Evolutionary conservation across 1,140 invertebrate species (phyloP), one percentile per base, ranked within the genome.

Genomic region (Neotoxoptera formosana): DNA sequence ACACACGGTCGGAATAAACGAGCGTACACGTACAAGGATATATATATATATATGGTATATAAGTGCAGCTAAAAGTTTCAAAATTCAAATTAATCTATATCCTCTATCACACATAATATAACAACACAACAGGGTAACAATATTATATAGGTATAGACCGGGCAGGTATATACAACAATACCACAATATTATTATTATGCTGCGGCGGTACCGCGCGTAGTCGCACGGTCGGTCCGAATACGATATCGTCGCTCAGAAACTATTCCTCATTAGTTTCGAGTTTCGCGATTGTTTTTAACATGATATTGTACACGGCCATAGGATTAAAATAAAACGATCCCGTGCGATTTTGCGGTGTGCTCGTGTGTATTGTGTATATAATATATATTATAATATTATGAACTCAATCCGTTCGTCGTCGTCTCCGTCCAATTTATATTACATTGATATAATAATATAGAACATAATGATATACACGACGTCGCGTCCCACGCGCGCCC

Each of bases 181-280:
- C 30, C 60, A 41, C 81, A 36, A 41, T 41, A 41, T 41, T 41
- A 41, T 41, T 41, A 41, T 41, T 41, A 41, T 41, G 21, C 81
- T 45, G 34, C 41, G 30, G 83, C 0, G 8, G 23, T 25, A 17
- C 30, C 14, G n/a, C n/a, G n/a, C n/a, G n/a, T n/a, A n/a, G n/a
- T n/a, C 30, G 7, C 23, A 41, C 21, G 23, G 45, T 84, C 36
- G 11, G 34, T 87, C 60, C 60, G 60, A 76, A 51, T 88, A 48
- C 17, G 47, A 88, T n/a, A 88, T 34, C n/a, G 51, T 88, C 47
- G 17, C 45, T n/a, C 30, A 34, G 14, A 76, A 34, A 51, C n/a
- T 47, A 89, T 51, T 53, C 87, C n/a, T 89, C 87, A 53, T 53
- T 89, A 53, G 48, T 53, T 34, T 89, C 87, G 23, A 53, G 87